Base-by-base conservation (phyloP, 2,888 invertebrate species). In the Timema cristinae region DNA sequence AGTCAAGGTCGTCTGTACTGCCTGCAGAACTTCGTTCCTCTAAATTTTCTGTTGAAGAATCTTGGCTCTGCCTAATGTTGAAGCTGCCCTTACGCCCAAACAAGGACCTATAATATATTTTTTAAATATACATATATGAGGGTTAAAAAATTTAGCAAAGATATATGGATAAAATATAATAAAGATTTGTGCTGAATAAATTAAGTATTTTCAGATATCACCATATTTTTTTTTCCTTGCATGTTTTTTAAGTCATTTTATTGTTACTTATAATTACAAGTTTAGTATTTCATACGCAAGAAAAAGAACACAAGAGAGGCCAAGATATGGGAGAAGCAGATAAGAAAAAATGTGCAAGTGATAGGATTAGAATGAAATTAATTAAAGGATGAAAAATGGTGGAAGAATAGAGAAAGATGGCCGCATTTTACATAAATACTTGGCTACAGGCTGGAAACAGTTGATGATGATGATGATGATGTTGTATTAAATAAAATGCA, bases 21-120 rank as follows among this genome's bases (percentile, higher is more conserved):
- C 75, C 74, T 10, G 70, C 71, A 13, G 73, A 73, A 63, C 75
- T 75, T 66, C 74, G 67, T 67, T 75, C 75, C 61, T 77, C 77
- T 54, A 78, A 71, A 66, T 78, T 77, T 69, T 78, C 78, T 47
- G 73, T 75, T 7, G 78, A 78, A 0, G 78, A 78, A 66, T 78
- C 78, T 63, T 76, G 74, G 66, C 78, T 78, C 13, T 71, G 71
- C 32, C 71, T 71, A 67, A 76, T 68, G 51, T 74, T 77, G 11
- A 78, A 72, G 67, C 78, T 78, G 50, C 76, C 74, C 49, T 77
- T 72, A 52, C 78, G 71, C 8, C 76, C 73, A 63, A 77, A 77
- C 63, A 78, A 69, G 0, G 76, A 72, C 70, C 77, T 77, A 32
- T 70, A 74, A 66, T 15, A 51, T 13, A 63, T 32, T 16, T 13